phyloP scores from a whole-genome alignment of 2,113 vertebrate genomes.

The Mugil cephalus region DNA sequence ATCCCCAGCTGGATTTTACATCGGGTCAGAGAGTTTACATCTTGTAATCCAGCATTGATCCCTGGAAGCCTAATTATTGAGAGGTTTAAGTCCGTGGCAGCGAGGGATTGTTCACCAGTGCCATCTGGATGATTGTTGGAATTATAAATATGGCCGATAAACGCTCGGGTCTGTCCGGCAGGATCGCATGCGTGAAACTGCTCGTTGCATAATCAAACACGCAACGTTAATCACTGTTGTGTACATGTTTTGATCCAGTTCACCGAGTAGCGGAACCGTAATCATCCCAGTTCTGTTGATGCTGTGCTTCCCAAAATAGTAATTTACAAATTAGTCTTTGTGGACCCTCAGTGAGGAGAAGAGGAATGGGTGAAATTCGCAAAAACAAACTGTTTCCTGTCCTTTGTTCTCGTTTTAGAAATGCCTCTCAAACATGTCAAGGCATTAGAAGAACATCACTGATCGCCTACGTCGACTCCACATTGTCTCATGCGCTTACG shows the following conservation, averaged over 20 bases:
- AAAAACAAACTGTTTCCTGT: no score
- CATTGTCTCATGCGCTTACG: conserved; percentile 2
- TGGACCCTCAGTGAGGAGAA: no score
- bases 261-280: conserved; percentile 16
- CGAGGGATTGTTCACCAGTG: not conserved
- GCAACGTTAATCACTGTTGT: conserved; percentile 35
- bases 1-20: not conserved
- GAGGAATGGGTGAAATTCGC: no score
- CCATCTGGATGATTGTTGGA: conserved; percentile 45
- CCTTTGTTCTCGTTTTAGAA: not conserved
- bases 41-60: conserved; percentile 22
- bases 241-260: conserved; percentile 32
- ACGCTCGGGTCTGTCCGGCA: conserved; percentile 26
- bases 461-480: conserved; percentile 33
- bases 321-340: conserved; percentile 9
- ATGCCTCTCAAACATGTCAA: conserved; percentile 4
- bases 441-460: conserved; percentile 7
- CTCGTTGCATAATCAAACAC: conserved; percentile 38
- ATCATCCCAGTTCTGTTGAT: conserved; percentile 18
- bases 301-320: conserved; percentile 35
- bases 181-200: conserved; percentile 29
- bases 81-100: conserved; percentile 11
- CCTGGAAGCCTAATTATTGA: conserved; percentile 3
- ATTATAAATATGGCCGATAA: conserved; percentile 41
- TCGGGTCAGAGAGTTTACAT: not conserved